Evolutionary conservation across 2,888 invertebrate genomes (phyloP).

Genomic region (Peribatodes rhomboidaria): DNA sequence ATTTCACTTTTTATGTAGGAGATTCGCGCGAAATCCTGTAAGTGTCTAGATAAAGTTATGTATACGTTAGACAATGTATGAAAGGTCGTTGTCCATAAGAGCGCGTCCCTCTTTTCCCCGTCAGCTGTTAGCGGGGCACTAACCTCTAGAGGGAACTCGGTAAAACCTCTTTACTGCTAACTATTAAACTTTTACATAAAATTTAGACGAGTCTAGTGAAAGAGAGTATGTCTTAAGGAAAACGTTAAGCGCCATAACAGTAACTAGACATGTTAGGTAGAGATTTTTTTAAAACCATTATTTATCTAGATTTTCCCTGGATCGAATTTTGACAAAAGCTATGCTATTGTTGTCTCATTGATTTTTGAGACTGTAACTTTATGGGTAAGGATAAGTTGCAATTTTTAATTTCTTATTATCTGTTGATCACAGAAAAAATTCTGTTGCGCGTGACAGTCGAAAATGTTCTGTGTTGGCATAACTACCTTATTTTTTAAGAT

Average conservation of each 20-base stretch:
- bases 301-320: too few species aligned
- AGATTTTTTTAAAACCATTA: too few species aligned
- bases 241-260: slow-evolving; percentile 21
- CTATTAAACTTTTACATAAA: slow-evolving; percentile 52
- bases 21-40: slow-evolving; percentile 19
- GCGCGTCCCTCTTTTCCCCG: slow-evolving; percentile 67
- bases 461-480: not conserved
- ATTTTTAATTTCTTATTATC: not conserved
- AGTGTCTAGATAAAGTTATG: slow-evolving; percentile 32
- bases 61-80: slow-evolving; percentile 36
- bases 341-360: too few species aligned
- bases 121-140: slow-evolving; percentile 76
- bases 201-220: slow-evolving; percentile 48
- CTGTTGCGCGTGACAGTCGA: not conserved
- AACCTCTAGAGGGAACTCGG: slow-evolving; percentile 60
- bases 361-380: not conserved
- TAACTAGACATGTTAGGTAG: too few species aligned
- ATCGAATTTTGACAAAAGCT: too few species aligned
- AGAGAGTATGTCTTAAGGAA: slow-evolving; percentile 20
- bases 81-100: slow-evolving; percentile 66
- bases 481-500: not conserved
- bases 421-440: not conserved
- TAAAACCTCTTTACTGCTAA: slow-evolving; percentile 46
- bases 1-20: slow-evolving; percentile 13
- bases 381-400: not conserved